phyloP scores from a whole-genome alignment of 2,113 vertebrate species.

The Saguinus imperator region DNA sequence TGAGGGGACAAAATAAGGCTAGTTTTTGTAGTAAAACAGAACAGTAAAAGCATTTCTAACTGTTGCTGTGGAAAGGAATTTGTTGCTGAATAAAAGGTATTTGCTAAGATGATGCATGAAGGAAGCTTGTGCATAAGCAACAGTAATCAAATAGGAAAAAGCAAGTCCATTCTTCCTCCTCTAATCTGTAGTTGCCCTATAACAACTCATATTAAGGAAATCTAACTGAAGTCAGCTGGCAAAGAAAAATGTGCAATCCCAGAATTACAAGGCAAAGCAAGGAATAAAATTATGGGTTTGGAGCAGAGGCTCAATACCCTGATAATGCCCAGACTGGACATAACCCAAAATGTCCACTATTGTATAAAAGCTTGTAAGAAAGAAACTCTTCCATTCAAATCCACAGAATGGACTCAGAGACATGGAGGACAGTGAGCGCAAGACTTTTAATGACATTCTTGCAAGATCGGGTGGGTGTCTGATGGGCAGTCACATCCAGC shows the following conservation, averaged over 20 bases:
- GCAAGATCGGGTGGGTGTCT: too few relatives aligned
- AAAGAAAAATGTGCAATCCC: not conserved
- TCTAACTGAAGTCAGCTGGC: not conserved
- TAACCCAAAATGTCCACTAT: not conserved
- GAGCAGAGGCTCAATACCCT: not conserved
- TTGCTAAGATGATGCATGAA: not conserved
- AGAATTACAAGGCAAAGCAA: not conserved
- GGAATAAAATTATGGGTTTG: not conserved
- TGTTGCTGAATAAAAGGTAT: not conserved
- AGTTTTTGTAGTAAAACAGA: not conserved
- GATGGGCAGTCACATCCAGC: too few relatives aligned
- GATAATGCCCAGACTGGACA: not conserved
- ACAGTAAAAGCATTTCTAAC: not conserved
- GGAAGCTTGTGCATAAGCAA: not conserved
- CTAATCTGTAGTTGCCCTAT: not conserved
- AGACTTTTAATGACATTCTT: too few relatives aligned
- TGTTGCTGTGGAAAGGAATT: not conserved
- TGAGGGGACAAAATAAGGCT: not conserved
- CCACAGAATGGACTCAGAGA: too few relatives aligned
- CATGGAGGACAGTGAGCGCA: too few relatives aligned
- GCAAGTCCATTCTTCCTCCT: not conserved
- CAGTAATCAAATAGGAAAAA: not conserved
- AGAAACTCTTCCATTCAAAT: too few relatives aligned
- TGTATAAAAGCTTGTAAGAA: not conserved
- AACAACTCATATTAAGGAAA: not conserved